Base-by-base conservation (phyloP, 2,888 invertebrate species). In the Xestia c-nigrum region DNA sequence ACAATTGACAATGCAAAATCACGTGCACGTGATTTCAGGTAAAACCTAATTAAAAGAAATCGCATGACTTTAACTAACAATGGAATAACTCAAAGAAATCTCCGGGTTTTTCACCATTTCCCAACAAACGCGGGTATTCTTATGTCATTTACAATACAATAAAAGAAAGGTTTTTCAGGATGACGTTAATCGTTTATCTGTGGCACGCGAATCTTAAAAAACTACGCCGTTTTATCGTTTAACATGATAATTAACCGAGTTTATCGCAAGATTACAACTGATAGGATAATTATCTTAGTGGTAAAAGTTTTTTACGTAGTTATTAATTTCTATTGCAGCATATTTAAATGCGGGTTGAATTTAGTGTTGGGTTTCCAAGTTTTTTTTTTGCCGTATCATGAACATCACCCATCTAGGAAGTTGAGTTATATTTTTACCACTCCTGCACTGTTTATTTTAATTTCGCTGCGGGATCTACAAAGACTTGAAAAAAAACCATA, bases 21-120 rank as follows among this genome's bases (percentile, higher is more conserved):
- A 67, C 76, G 76, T 61, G 76, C 67, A 63, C 61, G 43, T 67
- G 61, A 63, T 61, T 63, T 47, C 46, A 81, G 21, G 38, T 75
- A 50, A 55, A 66, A 63, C 55, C 21, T 55, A 40, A 63, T 79
- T 43, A 46, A 47, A 57, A 46, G 7, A 19, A 61, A 52, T 84
- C 84, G 74, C 84, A 74, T 80, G 84, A 84, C 67, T 59, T 43
- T 21, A 40, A 46, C 12, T 12, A n/a, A 66, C 64, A 70, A 83
- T 59, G 12, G 40, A 83, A 83, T 47, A 19, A 69, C 5, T n/a
- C 6, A 47, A 77, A 55, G 21, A 78, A 69, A 61, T 43, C 70
- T 55, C 43, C 24, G 47, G 78, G 78, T 66, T 80, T 80, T 83
- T 70, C 69, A 16, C 50, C 43, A n/a, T 24, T 74, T 52, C 31